These are phyloP conservation scores for Melanchra persicariae DNA, from an alignment of 2,888 invertebrate genomes.

Conservation along the genomic window DNA sequence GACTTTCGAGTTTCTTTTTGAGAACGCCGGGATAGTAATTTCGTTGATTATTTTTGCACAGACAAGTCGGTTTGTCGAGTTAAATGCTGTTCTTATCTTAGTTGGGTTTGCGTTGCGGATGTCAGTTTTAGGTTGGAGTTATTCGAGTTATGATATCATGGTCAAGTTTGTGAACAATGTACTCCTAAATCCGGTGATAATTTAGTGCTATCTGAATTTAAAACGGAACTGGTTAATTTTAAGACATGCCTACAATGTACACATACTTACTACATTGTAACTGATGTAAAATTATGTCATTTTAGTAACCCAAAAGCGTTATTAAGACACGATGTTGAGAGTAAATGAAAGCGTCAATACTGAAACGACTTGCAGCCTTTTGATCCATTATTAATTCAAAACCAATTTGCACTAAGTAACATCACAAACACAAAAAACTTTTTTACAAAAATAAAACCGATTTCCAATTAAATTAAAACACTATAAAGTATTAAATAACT, in stretches of 20 bases:
- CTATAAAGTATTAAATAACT: too few relatives aligned
- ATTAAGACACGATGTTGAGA: too few relatives aligned
- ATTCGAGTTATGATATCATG: slow-evolving; percentile 34
- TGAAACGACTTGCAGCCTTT: neutral
- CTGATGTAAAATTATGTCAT: neutral
- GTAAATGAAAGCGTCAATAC: too few relatives aligned
- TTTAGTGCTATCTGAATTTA: slow-evolving; percentile 29
- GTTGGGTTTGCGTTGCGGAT: slow-evolving; percentile 9
- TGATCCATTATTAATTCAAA: neutral
- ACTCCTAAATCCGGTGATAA: slow-evolving; percentile 40
- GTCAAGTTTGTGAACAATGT: slow-evolving; percentile 22
- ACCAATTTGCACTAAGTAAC: neutral
- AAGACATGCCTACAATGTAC: slow-evolving; percentile 33
- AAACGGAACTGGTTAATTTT: slow-evolving; percentile 19
- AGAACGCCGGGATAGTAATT: slow-evolving; percentile 77
- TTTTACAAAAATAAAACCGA: too few relatives aligned
- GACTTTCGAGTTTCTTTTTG: slow-evolving; percentile 81
- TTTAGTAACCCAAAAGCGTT: neutral
- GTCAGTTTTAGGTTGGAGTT: neutral
- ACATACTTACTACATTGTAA: slow-evolving; percentile 24
- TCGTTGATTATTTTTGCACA: slow-evolving; percentile 71
- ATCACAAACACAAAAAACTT: too few relatives aligned
- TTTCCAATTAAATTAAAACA: too few relatives aligned
- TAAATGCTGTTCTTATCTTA: slow-evolving; percentile 44
- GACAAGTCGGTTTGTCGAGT: slow-evolving; percentile 57